Evolutionary conservation across 2,113 vertebrate genomes (phyloP).

Genomic region (Elgaria multicarinata): DNA sequence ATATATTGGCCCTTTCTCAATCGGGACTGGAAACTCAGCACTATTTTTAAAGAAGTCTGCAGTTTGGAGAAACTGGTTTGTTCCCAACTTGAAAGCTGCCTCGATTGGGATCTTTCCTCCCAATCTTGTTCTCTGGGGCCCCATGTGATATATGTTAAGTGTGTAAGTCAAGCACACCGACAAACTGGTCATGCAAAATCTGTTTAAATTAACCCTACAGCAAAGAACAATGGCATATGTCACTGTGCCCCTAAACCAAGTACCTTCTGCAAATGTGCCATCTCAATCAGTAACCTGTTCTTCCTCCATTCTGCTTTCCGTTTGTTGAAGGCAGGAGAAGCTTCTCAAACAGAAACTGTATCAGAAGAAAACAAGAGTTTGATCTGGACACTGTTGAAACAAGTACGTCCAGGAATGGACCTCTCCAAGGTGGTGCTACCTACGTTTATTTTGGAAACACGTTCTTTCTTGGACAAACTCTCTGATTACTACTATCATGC

Average conservation of each 20-base stretch:
- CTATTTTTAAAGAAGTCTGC: not conserved
- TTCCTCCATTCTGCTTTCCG: conserved; percentile 45
- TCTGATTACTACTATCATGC: conserved; percentile 99
- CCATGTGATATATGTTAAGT: not conserved
- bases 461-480: conserved; percentile 97
- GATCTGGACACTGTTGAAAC: conserved; percentile 98
- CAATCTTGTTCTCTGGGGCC: not conserved
- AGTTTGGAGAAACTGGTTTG: not conserved
- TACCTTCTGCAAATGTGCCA: not conserved
- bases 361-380: conserved; percentile 99
- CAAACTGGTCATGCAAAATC: not conserved
- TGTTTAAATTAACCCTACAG: not conserved
- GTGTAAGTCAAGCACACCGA: not conserved
- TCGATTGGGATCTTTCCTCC: not conserved
- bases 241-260: not conserved
- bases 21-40: not conserved
- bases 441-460: conserved; percentile 96
- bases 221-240: not conserved
- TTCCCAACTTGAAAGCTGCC: not conserved
- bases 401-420: conserved; percentile 97
- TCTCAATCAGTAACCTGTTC: not conserved
- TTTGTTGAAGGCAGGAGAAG: conserved; percentile 89
- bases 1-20: not conserved
- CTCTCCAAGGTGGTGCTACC: conserved; percentile 97
- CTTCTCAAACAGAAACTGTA: conserved; percentile 95